A percentile compares a stretch with the other conserved stretches of the same genome.
Conservation (phyloP, 2,888 invertebrate species). For the Caenorhabditis zanzibari region DNA sequence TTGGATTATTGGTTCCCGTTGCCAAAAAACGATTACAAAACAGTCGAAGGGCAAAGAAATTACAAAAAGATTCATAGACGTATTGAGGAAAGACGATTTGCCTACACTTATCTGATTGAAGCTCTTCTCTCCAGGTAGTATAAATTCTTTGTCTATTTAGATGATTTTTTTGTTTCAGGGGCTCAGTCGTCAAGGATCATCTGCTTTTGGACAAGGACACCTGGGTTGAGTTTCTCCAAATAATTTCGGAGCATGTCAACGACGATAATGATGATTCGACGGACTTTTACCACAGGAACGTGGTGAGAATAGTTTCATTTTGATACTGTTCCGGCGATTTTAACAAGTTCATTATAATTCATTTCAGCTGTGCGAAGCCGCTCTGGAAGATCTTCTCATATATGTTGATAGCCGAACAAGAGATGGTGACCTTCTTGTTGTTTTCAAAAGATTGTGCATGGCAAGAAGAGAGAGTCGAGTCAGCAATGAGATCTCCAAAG, state of each 20-base stretch:
- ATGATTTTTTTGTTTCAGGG: slow-evolving; percentile 30
- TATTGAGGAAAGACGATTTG: slow-evolving; percentile 34
- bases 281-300: background rate
- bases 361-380: slow-evolving; percentile 54
- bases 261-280: slow-evolving; percentile 10
- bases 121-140: slow-evolving; percentile 40
- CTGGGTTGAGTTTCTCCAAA: slow-evolving; percentile 22
- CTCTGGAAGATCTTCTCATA: slow-evolving; percentile 43
- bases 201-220: background rate
- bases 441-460: slow-evolving; percentile 34
- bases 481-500: slow-evolving; percentile 32
- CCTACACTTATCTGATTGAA: slow-evolving; percentile 43
- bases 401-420: slow-evolving; percentile 24
- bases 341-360: no score
- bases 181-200: slow-evolving; percentile 57
- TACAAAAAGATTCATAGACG: background rate
- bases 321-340: no score
- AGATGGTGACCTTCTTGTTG: background rate
- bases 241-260: slow-evolving; percentile 1
- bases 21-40: no score
- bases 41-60: background rate
- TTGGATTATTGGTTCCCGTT: no score
- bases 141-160: no score
- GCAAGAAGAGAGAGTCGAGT: background rate
- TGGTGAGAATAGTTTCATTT: slow-evolving; percentile 40